These are phyloP conservation scores for Orientallactaga sibirica DNA, from an alignment of 2,797 vertebrate genomes.

Conservation along the genomic window DNA sequence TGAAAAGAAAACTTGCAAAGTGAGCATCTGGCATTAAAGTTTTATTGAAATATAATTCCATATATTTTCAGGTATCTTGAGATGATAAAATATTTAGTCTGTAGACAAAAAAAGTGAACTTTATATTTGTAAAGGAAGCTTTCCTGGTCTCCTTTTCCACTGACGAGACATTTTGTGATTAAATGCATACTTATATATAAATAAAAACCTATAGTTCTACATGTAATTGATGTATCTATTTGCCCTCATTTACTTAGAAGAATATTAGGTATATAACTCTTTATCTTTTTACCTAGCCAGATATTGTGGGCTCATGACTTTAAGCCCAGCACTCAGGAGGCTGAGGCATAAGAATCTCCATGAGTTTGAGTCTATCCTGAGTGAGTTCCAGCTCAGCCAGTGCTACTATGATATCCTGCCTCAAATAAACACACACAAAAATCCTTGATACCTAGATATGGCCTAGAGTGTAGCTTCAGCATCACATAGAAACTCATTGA, in stretches of 20 bases:
- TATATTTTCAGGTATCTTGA: conserved; percentile 62
- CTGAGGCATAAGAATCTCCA: too few species aligned
- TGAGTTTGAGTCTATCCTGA: too few species aligned
- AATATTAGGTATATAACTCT: background rate
- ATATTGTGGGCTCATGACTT: too few species aligned
- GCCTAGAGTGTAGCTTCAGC: background rate
- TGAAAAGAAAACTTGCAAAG: conserved; percentile 71
- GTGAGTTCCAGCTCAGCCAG: too few species aligned
- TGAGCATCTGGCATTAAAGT: conserved; percentile 47
- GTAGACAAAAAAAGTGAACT: background rate
- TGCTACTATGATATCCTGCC: too few species aligned
- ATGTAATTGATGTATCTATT: background rate
- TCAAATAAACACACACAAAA: too few species aligned
- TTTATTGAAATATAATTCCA: conserved; percentile 56
- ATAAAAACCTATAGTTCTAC: background rate
- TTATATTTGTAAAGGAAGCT: conserved; percentile 61
- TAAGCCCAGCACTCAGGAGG: too few species aligned
- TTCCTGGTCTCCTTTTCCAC: background rate
- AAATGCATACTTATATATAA: background rate
- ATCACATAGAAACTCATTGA: background rate
- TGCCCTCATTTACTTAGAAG: background rate
- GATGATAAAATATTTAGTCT: conserved; percentile 11
- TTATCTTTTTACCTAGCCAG: too few species aligned
- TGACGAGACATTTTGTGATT: background rate
- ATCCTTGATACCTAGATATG: background rate